Conservation (phyloP, 2,888 invertebrate genomes). For the Junonia oenone region DNA sequence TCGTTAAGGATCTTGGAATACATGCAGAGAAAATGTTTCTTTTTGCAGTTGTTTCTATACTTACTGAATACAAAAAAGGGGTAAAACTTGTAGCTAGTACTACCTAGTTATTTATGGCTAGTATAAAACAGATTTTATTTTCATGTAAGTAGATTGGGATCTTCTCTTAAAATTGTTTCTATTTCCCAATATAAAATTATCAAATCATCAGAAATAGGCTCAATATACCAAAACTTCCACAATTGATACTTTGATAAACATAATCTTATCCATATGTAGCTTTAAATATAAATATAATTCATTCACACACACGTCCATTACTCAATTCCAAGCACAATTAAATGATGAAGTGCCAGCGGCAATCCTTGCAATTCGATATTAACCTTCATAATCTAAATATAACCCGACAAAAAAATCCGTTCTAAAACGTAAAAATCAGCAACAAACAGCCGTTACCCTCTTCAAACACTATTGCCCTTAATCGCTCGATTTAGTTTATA, state of each 20-base stretch:
- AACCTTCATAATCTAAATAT: neutral
- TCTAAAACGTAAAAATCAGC: constrained; percentile 14
- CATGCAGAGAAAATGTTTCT: neutral
- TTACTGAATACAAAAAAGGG: no score
- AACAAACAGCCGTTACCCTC: constrained; percentile 53
- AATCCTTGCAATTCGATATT: neutral
- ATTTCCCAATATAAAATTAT: no score
- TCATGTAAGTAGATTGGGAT: no score
- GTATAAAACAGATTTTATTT: no score
- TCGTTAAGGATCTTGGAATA: neutral
- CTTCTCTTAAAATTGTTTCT: no score
- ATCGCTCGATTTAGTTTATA: constrained; percentile 67
- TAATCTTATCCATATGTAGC: neutral
- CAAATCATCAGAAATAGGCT: no score
- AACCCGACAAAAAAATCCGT: neutral
- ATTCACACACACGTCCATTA: neutral
- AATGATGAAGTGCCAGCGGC: neutral
- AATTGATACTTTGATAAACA: neutral
- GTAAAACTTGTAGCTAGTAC: no score
- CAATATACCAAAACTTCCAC: no score
- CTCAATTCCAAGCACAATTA: no score
- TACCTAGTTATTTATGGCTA: no score
- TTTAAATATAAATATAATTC: neutral
- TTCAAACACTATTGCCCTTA: constrained; percentile 76
- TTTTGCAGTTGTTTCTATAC: no score